These are phyloP conservation scores for Pseudopleuronectes americanus DNA, from an alignment of 2,797 vertebrate genomes.

Conservation along the genomic window DNA sequence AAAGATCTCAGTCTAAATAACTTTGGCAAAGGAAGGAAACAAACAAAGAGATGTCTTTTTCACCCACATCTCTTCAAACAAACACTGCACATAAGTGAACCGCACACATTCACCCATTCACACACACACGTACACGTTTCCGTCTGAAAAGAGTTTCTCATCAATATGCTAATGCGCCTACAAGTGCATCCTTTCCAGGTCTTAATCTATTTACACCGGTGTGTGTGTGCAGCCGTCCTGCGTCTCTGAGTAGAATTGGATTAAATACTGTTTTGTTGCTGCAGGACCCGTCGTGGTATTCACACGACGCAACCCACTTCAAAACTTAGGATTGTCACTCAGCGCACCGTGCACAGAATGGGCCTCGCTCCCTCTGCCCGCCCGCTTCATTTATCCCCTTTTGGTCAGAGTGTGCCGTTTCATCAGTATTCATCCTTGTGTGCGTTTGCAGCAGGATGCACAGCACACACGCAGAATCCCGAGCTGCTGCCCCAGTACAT, in stretches of 20 bases:
- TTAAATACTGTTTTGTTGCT: slow-evolving; percentile 32
- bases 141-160: slow-evolving; percentile 48
- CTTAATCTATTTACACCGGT: slow-evolving; percentile 27
- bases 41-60: background rate
- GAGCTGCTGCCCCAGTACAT: slow-evolving; percentile 6
- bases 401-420: slow-evolving; percentile 15
- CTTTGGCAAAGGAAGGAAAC: slow-evolving; percentile 16
- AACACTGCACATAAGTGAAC: slow-evolving; percentile 21
- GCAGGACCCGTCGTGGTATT: slow-evolving; percentile 32
- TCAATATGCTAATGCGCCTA: slow-evolving; percentile 62
- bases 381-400: slow-evolving; percentile 10
- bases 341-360: slow-evolving; percentile 27
- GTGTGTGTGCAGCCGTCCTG: slow-evolving; percentile 18
- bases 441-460: slow-evolving; percentile 30
- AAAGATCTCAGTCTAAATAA: slow-evolving; percentile 62
- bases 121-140: slow-evolving; percentile 11
- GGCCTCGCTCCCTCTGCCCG: slow-evolving; percentile 10
- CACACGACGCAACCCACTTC: slow-evolving; percentile 10
- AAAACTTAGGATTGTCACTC: slow-evolving; percentile 27
- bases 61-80: no score
- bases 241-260: slow-evolving; percentile 16
- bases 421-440: slow-evolving; percentile 53
- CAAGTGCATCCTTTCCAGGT: slow-evolving; percentile 29
- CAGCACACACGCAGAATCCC: background rate
- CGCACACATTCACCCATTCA: background rate